These are phyloP conservation scores for Hydroisotoma schaefferi DNA, from an alignment of 2,888 invertebrate genomes.

Conservation along the genomic window DNA sequence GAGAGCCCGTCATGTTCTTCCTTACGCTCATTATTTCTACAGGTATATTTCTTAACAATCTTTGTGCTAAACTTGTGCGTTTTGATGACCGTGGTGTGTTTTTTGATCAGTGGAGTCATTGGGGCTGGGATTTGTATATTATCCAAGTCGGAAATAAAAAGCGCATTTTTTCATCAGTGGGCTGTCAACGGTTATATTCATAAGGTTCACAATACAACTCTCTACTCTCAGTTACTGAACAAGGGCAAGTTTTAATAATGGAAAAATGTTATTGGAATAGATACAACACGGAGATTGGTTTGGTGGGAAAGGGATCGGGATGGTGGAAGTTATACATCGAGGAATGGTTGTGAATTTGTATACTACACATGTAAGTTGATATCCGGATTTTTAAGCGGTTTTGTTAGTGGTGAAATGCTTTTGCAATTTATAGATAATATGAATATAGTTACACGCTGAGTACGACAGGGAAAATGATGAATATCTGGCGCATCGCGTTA, in stretches of 20 bases:
- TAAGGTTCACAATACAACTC: slow-evolving; percentile 55
- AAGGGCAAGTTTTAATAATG: neutral
- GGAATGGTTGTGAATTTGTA: slow-evolving; percentile 77
- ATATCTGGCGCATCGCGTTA: slow-evolving; percentile 84
- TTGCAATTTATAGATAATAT: neutral
- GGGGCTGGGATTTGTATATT: slow-evolving; percentile 87
- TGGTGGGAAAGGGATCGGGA: slow-evolving; percentile 90
- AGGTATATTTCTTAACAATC: slow-evolving; percentile 60
- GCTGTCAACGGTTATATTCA: slow-evolving; percentile 96
- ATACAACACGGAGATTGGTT: slow-evolving; percentile 98
- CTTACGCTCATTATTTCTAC: slow-evolving; percentile 87
- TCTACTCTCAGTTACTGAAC: too few species aligned
- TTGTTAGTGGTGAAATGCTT: neutral
- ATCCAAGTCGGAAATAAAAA: slow-evolving; percentile 76
- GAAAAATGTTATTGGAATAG: slow-evolving; percentile 36
- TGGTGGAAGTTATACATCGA: slow-evolving; percentile 69
- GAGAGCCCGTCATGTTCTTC: slow-evolving; percentile 62
- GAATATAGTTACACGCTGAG: slow-evolving; percentile 81
- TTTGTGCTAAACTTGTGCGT: neutral
- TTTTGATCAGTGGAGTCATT: slow-evolving; percentile 70
- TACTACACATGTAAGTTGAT: slow-evolving; percentile 78
- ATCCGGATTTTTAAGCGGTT: neutral
- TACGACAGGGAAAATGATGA: slow-evolving; percentile 75
- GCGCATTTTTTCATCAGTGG: slow-evolving; percentile 89
- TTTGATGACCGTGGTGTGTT: neutral